Evolutionary conservation across 1,140 invertebrate genomes (phyloP), one percentile per base, ranked within the genome.

Genomic region (Penaeus vannamei): DNA sequence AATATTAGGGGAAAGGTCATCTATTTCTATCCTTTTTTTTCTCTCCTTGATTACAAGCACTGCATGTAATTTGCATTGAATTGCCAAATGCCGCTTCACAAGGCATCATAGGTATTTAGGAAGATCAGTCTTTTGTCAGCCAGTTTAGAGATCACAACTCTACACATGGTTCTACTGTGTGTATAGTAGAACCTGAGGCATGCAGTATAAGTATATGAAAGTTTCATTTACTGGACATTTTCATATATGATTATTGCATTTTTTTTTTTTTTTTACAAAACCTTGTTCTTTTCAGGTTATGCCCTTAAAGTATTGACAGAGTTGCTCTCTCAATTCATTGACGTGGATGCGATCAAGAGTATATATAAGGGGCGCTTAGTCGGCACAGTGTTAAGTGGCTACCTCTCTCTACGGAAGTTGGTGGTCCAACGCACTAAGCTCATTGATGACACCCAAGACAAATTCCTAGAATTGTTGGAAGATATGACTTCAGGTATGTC

Each of bases 371-470:
- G 96, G 5, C 94, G 96, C 83, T 94, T 99, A 84, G 96, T 99
- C 14, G 96, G 97, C 66, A 95, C 97, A 90, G 96, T 98, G 14
- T 94, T 99, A 0, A 98, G 98, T 93, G 98, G 98, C 0, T 99
- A 99, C 94, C 94, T 99, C 69, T 97, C 97, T 0, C 93, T 99
- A 79, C 94, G 98, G 32, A 95, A 98, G 90, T 94, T 99, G 10
- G 97, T 99, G 22, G 97, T 99, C 80, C 98, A 99, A 93, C 94
- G 98, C 86, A 99, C 98, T 0, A 95, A 98, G 87, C 94, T 98
- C 42, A 98, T 99, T 72, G 98, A 99, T 93, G 98, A 99, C 93
- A 98, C 98, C 2, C 98, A 99, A 93, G 98, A 99, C 92, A 98
- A 98, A 92, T 93, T 99, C 20, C 94, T 99, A 0, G 98, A 98